Evolutionary conservation across 37 sponge, comb jelly and placozoan genomes (phyloP).

Genomic region (Chondrilla cf. caribensis): DNA sequence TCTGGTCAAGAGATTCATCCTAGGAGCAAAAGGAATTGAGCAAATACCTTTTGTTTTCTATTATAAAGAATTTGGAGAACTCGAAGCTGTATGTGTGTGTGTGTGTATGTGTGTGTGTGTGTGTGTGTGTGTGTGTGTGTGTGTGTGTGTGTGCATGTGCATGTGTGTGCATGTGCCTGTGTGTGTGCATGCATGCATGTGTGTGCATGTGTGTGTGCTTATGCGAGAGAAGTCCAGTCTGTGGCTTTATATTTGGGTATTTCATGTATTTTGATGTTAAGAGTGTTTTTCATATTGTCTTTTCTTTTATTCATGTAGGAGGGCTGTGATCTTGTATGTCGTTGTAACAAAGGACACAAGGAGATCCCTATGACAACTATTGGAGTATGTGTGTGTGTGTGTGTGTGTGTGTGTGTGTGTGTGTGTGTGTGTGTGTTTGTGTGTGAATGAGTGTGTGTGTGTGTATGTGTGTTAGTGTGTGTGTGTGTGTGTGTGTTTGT

Average conservation of each 20-base stretch:
- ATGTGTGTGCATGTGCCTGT: no score
- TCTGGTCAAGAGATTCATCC: constrained; percentile 50
- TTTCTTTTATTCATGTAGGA: constrained; percentile 55
- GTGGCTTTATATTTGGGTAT: no score
- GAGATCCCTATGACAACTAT: constrained; percentile 26
- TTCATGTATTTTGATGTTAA: no score
- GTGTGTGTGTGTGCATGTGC: no score
- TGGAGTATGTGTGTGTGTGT: constrained; percentile 16
- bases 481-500: no score
- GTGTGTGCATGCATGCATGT: no score
- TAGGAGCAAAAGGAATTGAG: constrained; percentile 84
- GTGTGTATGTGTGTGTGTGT: neutral
- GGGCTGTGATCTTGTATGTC: constrained; percentile 81
- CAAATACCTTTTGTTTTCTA: constrained; percentile 58
- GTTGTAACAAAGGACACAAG: constrained; percentile 22
- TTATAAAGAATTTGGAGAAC: constrained; percentile 72
- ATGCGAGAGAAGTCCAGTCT: no score
- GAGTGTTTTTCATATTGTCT: no score
- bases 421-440: no score
- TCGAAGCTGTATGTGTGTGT: constrained; percentile 28
- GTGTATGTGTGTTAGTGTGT: no score
- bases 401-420: constrained; percentile 4
- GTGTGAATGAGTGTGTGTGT: no score
- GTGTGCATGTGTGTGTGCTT: no score
- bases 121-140: neutral